Evolutionary conservation across 2,888 invertebrate species (phyloP).

Genomic region (Caenorhabditis japonica): DNA sequence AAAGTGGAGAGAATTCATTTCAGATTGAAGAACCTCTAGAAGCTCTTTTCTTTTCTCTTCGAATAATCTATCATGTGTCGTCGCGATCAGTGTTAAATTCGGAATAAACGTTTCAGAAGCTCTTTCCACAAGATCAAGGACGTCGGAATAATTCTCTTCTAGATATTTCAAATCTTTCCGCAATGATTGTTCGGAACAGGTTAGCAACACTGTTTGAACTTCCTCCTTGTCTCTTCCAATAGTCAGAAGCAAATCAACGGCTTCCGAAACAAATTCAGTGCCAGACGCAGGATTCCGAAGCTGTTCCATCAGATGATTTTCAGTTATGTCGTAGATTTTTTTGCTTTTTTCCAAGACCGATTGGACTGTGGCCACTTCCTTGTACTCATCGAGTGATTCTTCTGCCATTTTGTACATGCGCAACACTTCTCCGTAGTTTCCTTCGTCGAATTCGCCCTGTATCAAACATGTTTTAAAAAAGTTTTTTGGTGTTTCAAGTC

Average conservation of each 20-base stretch:
- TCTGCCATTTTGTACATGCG: slow-evolving; percentile 58
- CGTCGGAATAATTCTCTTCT: slow-evolving; percentile 56
- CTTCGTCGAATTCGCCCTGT: slow-evolving; percentile 62
- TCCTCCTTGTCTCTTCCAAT: slow-evolving; percentile 48
- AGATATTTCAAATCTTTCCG: slow-evolving; percentile 48
- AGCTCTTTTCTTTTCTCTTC: slow-evolving; percentile 42
- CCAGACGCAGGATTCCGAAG: slow-evolving; percentile 48
- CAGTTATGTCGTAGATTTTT: slow-evolving; percentile 47
- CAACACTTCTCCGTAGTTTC: slow-evolving; percentile 61
- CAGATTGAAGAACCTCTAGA: slow-evolving; percentile 35
- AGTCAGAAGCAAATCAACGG: slow-evolving; percentile 53
- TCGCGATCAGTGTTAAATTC: slow-evolving; percentile 71
- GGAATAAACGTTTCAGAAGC: slow-evolving; percentile 74
- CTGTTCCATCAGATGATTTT: slow-evolving; percentile 47
- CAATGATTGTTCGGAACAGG: slow-evolving; percentile 44
- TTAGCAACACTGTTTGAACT: slow-evolving; percentile 51
- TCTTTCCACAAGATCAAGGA: slow-evolving; percentile 75
- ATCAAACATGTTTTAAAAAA: too few species aligned
- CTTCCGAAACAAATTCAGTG: slow-evolving; percentile 50
- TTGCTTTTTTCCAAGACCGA: slow-evolving; percentile 46
- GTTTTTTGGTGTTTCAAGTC: neutral
- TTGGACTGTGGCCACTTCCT: slow-evolving; percentile 59
- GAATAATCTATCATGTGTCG: slow-evolving; percentile 64
- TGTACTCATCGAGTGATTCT: slow-evolving; percentile 54
- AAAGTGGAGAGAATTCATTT: slow-evolving; percentile 52